Base-by-base conservation (phyloP, 2,888 invertebrate species). In the Synanthedon tipuliformis region DNA sequence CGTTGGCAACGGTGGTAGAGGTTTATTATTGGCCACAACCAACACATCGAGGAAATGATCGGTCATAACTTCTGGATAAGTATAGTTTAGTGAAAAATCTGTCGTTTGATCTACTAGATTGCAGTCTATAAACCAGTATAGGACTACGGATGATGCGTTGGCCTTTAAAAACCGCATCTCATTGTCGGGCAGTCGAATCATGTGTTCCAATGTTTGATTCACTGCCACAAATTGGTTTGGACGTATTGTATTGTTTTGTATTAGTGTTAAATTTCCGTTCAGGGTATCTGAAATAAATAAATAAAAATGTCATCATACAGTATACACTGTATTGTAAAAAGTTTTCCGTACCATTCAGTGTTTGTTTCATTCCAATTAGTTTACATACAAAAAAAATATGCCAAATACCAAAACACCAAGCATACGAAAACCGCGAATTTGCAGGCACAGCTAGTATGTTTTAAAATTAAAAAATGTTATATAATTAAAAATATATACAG, bases 41-140 rank as follows among this genome's bases (percentile, higher is more conserved):
- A 95, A 75, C 1, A 92, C 93, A 72, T 94, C 93, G 51, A 95
- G 79, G 41, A 86, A 78, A 69, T 92, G 92, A 41, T 84, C 79
- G 54, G 80, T 72, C 71, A 91, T 90, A 4, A 90, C 81, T 62
- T 89, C 85, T 0, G 88, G 83, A 68, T 93, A 95, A 56, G 91
- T 92, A 62, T 90, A 90, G 52, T 82, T 76, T 57, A 93, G 90
- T 10, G 85, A 78, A 49, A 90, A 89, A 64, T 91, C 90, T 52
- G 85, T 80, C 0, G 92, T 90, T 57, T 89, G 81, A 41, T 92
- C 94, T 52, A 91, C 86, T 65, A 91, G 92, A 52, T 87, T 78
- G 67, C 95, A 95, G 73, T 95, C 93, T 56, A 94, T 88, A 66
- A 94, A 95, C 95, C 95, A 95, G 72, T 90, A 93, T 0, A 93